These are phyloP conservation scores for Abramis brama DNA, from an alignment of 2,113 vertebrate genomes.

Conservation along the genomic window DNA sequence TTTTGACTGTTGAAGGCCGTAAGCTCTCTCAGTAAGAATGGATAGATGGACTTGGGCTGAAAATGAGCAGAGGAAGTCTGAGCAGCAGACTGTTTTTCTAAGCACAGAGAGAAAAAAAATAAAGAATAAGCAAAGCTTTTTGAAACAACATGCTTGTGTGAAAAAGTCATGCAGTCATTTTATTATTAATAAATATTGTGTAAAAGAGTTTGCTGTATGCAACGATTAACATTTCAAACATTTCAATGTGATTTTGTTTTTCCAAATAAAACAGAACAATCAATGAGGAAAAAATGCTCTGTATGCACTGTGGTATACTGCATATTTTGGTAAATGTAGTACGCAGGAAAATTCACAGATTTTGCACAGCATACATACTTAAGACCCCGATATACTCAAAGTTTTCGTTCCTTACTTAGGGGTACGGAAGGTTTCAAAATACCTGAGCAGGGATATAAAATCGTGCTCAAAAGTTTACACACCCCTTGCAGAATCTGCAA, in stretches of 20 bases:
- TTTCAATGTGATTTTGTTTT: background rate
- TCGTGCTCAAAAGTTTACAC: too few species aligned
- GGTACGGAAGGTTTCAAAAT: too few species aligned
- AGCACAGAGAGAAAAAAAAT: background rate
- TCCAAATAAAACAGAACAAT: background rate
- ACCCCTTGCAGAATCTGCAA: too few species aligned
- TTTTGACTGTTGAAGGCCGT: conserved; percentile 32
- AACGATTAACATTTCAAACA: background rate
- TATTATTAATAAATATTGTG: too few species aligned
- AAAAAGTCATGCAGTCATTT: background rate
- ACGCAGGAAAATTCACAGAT: background rate
- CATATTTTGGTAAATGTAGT: background rate
- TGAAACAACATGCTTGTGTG: background rate
- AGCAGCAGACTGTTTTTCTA: conserved; percentile 43
- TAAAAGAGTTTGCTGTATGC: too few species aligned
- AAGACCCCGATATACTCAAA: too few species aligned
- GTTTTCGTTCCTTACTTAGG: too few species aligned
- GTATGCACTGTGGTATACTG: background rate
- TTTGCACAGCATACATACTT: background rate
- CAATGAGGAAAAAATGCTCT: background rate
- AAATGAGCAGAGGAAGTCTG: conserved; percentile 39
- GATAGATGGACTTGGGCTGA: conserved; percentile 62
- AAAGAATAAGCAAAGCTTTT: background rate
- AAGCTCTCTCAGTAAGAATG: conserved; percentile 62
- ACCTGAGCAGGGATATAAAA: too few species aligned